Evolutionary conservation across 2,797 vertebrate species (phyloP).

Genomic region (Mallotus villosus): DNA sequence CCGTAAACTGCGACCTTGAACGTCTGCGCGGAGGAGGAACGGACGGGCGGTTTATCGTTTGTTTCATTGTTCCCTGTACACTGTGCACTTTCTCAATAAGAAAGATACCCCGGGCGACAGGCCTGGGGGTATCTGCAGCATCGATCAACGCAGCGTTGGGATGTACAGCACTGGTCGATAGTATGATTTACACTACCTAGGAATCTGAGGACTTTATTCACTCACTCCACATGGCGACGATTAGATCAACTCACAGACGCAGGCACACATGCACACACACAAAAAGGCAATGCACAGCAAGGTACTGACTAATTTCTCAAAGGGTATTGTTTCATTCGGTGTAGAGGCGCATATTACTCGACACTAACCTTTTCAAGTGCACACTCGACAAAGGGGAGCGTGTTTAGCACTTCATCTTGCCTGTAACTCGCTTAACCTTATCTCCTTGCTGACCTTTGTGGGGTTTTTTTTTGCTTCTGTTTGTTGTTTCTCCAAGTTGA

Average conservation of each 20-base stretch:
- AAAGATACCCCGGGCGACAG: no score
- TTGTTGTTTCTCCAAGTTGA: no score
- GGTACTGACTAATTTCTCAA: slow-evolving; percentile 19
- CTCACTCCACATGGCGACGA: not conserved
- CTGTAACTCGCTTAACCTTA: slow-evolving; percentile 38
- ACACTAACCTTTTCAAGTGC: slow-evolving; percentile 61
- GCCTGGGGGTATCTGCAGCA: not conserved
- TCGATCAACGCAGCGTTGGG: no score
- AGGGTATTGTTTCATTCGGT: slow-evolving; percentile 35
- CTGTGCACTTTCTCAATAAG: not conserved
- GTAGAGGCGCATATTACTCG: slow-evolving; percentile 45
- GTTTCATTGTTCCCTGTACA: not conserved
- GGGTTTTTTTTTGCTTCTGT: slow-evolving; percentile 29
- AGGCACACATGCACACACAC: not conserved
- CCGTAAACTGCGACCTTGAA: no score
- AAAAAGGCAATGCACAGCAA: not conserved
- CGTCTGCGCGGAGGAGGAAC: not conserved
- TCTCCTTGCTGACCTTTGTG: slow-evolving; percentile 47
- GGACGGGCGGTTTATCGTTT: not conserved
- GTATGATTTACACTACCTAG: not conserved
- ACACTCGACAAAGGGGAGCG: slow-evolving; percentile 56
- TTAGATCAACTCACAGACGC: not conserved
- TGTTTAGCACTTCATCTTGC: slow-evolving; percentile 56
- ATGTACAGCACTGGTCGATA: not conserved
- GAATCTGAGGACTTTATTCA: not conserved